Evolutionary conservation across 2,113 vertebrate genomes (phyloP), one percentile per base, ranked within the genome.

Genomic region (Dolichotis patagonum): DNA sequence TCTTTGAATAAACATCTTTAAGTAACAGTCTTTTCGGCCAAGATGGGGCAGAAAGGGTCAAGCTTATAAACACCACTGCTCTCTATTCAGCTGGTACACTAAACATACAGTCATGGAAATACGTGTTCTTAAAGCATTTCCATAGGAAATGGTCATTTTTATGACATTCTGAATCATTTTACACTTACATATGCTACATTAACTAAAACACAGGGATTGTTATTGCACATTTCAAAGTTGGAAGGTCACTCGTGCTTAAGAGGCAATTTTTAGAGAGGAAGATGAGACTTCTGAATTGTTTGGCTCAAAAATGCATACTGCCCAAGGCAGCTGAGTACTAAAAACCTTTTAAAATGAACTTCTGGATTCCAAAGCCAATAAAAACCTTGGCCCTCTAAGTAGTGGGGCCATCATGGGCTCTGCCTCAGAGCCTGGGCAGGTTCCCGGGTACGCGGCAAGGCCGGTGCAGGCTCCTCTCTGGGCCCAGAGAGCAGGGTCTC

Each of bases 141-240:
- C 99, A 99, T 99, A 99, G 99, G 99, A 99, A 99, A 99, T 98
- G 98, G 99, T 99, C 97, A 78, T 98, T 98, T 98, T 96, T 98
- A 99, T 95, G 98, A 99, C 98, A 98, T 97, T 97, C 98, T 98
- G 98, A 99, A 99, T 99, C 98, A 98, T 98, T 98, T 35, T 91
- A 97, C 97, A 97, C 97, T 98, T 98, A 98, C 96, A 98, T 98
- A 98, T 91, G 96, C 97, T 98, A 98, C 97, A 98, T 98, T 88
- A 98, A 98, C 98, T 98, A 98, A 96, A 97, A 98, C 98, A 99
- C 98, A 98, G 98, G 98, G 98, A 98, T 97, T 98, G 96, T 98
- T 98, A 99, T 99, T 99, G 99, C 98, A 99, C 98, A 83, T 98
- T 98, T 98, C 98, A 96, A 93, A 96, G 98, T 96, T 95, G 95